Evolutionary conservation across 1,140 invertebrate species (phyloP).

Genomic region (Coptotermes formosanus): DNA sequence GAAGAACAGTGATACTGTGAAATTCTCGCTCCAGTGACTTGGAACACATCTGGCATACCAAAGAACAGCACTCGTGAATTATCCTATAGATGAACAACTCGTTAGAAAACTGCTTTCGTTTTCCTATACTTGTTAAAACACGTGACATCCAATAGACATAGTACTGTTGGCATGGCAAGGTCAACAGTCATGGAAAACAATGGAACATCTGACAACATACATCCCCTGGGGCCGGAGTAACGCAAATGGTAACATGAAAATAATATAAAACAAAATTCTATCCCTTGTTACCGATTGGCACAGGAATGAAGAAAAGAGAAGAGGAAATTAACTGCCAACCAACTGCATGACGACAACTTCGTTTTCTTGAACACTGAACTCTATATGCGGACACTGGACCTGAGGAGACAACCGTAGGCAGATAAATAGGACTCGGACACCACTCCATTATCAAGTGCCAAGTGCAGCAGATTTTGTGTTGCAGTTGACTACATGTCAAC

Average conservation of each 20-base stretch:
- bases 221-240: neutral
- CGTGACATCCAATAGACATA: neutral
- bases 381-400: neutral
- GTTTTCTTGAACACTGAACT: neutral
- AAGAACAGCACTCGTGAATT: neutral
- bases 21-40: neutral
- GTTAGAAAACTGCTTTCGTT: neutral
- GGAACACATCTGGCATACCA: slow-evolving; percentile 3
- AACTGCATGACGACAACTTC: no score
- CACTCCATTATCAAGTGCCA: neutral
- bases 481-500: neutral
- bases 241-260: neutral
- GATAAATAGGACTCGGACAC: neutral
- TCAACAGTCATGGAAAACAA: slow-evolving; percentile 1
- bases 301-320: neutral
- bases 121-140: neutral
- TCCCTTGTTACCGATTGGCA: neutral
- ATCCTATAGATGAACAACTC: neutral
- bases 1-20: no score
- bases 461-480: neutral
- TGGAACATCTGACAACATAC: slow-evolving; percentile 11
- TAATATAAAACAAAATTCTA: neutral
- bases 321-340: neutral
- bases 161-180: neutral
- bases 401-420: neutral